These are phyloP conservation scores for Mus caroli DNA, from an alignment of 2,797 vertebrate species.

Conservation along the genomic window DNA sequence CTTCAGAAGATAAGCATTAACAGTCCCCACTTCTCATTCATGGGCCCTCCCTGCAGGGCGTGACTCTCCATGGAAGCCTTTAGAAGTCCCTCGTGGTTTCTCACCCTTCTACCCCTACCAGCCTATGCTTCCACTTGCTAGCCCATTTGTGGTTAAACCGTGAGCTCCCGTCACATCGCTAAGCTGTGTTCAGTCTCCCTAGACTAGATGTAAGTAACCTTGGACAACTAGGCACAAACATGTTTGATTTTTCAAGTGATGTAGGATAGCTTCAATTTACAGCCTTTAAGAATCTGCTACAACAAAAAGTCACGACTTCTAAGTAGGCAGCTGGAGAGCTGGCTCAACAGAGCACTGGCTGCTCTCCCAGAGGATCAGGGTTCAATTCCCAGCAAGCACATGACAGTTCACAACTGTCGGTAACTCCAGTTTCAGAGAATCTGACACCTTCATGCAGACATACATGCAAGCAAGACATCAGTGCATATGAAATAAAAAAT, in stretches of 20 bases:
- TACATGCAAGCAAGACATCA: background rate
- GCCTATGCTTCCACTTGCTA: background rate
- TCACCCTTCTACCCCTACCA: background rate
- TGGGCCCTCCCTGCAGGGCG: background rate
- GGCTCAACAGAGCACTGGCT: background rate
- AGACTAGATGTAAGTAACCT: background rate
- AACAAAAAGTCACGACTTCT: constrained; percentile 19
- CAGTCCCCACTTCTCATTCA: constrained; percentile 43
- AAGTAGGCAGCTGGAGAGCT: background rate
- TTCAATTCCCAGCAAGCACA: background rate
- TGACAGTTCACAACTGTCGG: background rate
- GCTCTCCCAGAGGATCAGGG: background rate
- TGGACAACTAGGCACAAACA: background rate
- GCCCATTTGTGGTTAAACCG: background rate
- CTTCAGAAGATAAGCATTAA: constrained; percentile 84
- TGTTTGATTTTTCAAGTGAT: constrained; percentile 8
- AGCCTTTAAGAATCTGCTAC: constrained; percentile 5
- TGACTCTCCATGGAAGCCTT: background rate
- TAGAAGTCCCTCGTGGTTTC: background rate
- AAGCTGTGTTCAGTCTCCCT: background rate
- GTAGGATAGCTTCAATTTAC: background rate
- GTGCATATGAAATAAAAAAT: background rate
- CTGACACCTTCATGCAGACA: background rate
- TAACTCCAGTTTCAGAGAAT: background rate
- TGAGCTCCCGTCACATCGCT: background rate